Percentiles rank a stretch among this genome's conserved stretches.
Evolutionary conservation across 2,797 vertebrate genomes (phyloP).

Genomic region (Lithobates sylvaticus): DNA sequence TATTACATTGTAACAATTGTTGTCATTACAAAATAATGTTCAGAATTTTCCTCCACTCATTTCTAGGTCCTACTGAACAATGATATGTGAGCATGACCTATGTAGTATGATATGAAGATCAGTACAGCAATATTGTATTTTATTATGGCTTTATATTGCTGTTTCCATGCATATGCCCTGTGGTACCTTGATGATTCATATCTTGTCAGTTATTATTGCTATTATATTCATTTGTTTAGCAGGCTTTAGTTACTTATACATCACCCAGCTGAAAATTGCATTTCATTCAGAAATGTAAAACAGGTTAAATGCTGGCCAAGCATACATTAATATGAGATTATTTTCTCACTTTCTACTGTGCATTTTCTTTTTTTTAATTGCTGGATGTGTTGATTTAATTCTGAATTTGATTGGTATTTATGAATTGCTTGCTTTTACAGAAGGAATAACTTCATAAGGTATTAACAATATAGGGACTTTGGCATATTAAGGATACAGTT

Average conservation of each 20-base stretch:
- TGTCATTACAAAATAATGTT: no score
- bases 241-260: not conserved
- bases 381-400: not conserved
- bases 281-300: not conserved
- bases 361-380: not conserved
- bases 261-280: not conserved
- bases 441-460: not conserved
- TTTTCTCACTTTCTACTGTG: no score
- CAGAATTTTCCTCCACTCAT: no score
- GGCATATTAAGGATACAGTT: no score
- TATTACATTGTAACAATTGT: no score
- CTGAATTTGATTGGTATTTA: not conserved
- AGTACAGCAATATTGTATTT: no score
- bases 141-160: no score
- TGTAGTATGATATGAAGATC: no score
- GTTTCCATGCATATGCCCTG: not conserved
- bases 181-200: not conserved
- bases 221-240: not conserved
- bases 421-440: not conserved
- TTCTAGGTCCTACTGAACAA: no score
- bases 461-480: no score
- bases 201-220: not conserved
- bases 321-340: not conserved
- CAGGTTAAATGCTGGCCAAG: conserved; percentile 2
- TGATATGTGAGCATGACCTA: no score